Conservation (phyloP, 2,113 vertebrate genomes). For the Leuciscus idus region DNA sequence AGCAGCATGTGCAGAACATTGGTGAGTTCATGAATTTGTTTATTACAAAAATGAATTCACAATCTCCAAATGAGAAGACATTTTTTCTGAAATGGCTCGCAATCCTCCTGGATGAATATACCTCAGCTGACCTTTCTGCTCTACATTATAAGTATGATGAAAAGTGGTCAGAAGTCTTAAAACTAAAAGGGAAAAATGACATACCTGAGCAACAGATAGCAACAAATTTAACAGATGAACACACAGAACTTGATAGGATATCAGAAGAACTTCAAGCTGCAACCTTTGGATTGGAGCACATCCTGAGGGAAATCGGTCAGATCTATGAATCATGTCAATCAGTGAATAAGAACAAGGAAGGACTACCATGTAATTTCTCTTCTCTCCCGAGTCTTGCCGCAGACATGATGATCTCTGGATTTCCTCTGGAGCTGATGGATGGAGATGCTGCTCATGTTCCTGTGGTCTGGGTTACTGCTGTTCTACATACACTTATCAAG, state of each 20-base stretch:
- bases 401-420: constrained; percentile 16
- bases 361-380: not conserved
- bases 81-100: constrained; percentile 76
- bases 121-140: constrained; percentile 54
- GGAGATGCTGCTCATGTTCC: constrained; percentile 76
- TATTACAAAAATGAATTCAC: not conserved
- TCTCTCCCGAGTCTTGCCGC: constrained; percentile 69
- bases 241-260: constrained; percentile 61
- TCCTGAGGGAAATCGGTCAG: not conserved
- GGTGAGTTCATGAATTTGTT: not conserved
- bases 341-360: not conserved
- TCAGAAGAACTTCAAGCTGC: constrained; percentile 61
- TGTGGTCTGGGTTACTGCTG: constrained; percentile 72
- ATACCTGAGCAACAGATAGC: constrained; percentile 42
- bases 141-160: constrained; percentile 63
- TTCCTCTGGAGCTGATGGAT: constrained; percentile 2
- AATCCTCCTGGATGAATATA: constrained; percentile 63
- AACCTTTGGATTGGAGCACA: constrained; percentile 34
- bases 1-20: not conserved
- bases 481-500: constrained; percentile 74
- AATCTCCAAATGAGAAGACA: constrained; percentile 12
- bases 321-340: constrained; percentile 55
- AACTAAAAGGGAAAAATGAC: too few species aligned
- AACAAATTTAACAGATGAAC: constrained; percentile 56
- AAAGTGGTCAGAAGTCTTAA: constrained; percentile 65